Evolutionary conservation across 2,888 invertebrate genomes (phyloP), one percentile per base, ranked within the genome.

Genomic region (Dendrolimus pini): DNA sequence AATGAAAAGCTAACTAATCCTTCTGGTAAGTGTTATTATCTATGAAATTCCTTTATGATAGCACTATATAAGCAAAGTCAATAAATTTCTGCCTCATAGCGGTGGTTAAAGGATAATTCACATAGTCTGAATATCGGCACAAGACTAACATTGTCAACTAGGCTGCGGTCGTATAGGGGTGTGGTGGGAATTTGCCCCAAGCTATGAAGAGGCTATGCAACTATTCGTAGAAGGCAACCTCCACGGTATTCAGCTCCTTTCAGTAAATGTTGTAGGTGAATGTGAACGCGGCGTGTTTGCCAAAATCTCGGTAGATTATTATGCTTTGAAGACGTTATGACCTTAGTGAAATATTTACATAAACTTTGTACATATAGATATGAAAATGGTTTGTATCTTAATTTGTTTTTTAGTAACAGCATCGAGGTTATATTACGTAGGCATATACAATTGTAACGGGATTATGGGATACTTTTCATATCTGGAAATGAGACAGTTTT

Each of bases 91-190:
- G 73, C 72, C 68, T 71, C 75, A 74, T 74, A 73, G 68, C 63
- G 61, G 77, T 68, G 77, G 79, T 73, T 74, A 68, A 69, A 72
- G 74, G 75, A 82, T 83, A 74, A 72, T 72, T 78, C 75, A 75
- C 79, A 84, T 84, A 78, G 77, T 78, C 78, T 74, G 75, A 81
- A 83, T 81, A 78, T 80, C 74, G 69, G 66, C 67, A 65, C 70
- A 72, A 74, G 74, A 70, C 73, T 75, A 76, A 77, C 78, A 75
- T 78, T 80, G 81, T 78, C 82, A 77, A 73, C 72, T 67, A 67
- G 69, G 71, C 65, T 79, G 83, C 66, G 82, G 82, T 76, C 66
- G 63, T 65, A 69, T 72, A 69, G 69, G 71, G 71, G 69, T 67
- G 58, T 59, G 61, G 55, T 61, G 65, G 63, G 75, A 73, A 77